phyloP scores from a whole-genome alignment of 1,140 invertebrate genomes.

The Steinernema feltiae region DNA sequence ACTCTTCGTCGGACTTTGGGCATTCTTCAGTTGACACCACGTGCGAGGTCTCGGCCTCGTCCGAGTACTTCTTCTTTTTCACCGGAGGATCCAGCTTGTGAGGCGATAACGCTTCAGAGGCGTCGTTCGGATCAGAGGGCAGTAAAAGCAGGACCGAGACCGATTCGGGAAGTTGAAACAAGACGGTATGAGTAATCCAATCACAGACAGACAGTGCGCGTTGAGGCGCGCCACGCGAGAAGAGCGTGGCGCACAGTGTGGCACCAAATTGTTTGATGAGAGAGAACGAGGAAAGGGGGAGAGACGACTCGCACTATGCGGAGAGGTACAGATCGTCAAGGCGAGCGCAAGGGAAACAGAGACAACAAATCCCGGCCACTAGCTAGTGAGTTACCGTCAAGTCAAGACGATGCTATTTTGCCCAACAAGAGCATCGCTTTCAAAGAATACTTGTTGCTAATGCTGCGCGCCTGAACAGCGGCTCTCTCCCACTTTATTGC shows the following conservation, averaged over 20 bases:
- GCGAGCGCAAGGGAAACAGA: background rate
- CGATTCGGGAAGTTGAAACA: slow-evolving; percentile 13
- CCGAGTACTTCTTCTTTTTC: background rate
- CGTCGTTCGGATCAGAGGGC: background rate
- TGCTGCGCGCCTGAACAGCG: background rate
- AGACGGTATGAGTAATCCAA: slow-evolving; percentile 13
- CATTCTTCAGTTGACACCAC: background rate
- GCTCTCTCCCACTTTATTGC: background rate
- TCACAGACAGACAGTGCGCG: background rate
- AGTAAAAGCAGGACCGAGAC: background rate
- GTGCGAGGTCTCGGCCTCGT: background rate
- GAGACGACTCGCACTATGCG: background rate
- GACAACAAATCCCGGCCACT: slow-evolving; percentile 13
- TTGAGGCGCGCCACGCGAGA: slow-evolving; percentile 5
- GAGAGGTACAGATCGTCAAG: slow-evolving; percentile 5
- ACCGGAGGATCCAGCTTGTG: background rate
- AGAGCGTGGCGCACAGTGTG: slow-evolving; percentile 5
- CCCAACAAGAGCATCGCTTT: background rate
- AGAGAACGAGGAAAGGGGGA: slow-evolving; percentile 1
- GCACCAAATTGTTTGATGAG: slow-evolving; percentile 15
- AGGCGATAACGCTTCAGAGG: background rate
- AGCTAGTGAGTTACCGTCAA: background rate
- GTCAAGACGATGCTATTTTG: background rate
- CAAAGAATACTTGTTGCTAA: background rate
- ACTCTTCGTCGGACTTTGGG: slow-evolving; percentile 4